Conservation (phyloP, 2,797 vertebrate genomes). For the Rhabdomys pumilio region DNA sequence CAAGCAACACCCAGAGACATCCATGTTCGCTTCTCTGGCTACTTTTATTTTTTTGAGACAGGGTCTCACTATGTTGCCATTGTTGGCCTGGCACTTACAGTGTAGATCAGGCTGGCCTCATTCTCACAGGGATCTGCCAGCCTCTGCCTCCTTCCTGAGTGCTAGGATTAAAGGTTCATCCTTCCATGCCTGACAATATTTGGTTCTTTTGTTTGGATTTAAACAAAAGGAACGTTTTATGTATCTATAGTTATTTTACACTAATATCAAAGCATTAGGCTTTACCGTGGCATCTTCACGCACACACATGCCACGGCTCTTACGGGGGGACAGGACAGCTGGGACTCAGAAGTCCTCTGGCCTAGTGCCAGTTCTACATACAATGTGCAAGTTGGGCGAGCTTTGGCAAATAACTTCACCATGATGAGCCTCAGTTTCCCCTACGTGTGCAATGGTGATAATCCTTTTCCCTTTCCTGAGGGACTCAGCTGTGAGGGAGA, state of each 20-base stretch:
- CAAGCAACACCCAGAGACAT: background rate
- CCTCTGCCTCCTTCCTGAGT: background rate
- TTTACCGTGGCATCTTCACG: background rate
- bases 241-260: background rate
- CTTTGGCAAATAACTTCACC: background rate
- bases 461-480: background rate
- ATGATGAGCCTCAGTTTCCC: background rate
- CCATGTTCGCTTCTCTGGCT: background rate
- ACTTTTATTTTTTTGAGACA: background rate
- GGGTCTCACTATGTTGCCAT: background rate
- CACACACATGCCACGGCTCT: background rate
- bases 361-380: background rate
- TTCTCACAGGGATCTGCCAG: background rate
- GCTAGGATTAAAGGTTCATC: background rate
- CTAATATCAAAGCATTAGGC: background rate
- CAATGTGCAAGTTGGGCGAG: background rate
- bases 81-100: background rate
- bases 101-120: background rate
- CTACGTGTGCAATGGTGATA: background rate
- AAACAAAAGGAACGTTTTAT: background rate
- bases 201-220: background rate
- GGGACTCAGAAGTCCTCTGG: constrained; percentile 15
- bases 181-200: background rate
- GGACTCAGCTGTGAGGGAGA: background rate
- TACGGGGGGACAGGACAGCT: background rate